phyloP scores from a whole-genome alignment of 1,140 invertebrate species.

The Littorina saxatilis region DNA sequence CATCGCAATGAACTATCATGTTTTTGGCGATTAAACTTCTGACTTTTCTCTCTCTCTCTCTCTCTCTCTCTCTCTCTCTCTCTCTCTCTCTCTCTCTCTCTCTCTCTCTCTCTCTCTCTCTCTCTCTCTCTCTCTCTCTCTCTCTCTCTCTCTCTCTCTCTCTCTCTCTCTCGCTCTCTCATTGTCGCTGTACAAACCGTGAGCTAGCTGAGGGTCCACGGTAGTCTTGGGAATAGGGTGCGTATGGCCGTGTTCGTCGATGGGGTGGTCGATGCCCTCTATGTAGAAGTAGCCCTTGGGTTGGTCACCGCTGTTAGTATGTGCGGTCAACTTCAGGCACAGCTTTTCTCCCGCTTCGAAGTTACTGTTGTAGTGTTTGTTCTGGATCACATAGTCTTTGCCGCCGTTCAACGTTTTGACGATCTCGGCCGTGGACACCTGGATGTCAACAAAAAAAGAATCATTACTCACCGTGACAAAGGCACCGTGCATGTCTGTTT shows the following conservation, averaged over 20 bases:
- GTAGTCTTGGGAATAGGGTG: neutral
- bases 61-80: conserved; percentile 37
- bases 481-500: too few species aligned
- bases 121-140: conserved; percentile 32
- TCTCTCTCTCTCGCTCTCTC: too few species aligned
- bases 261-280: neutral
- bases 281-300: conserved; percentile 11
- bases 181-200: neutral
- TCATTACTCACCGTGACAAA: too few species aligned
- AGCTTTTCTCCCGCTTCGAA: neutral
- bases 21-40: too few species aligned
- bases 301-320: neutral
- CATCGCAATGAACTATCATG: too few species aligned
- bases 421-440: neutral
- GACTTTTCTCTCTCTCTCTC: too few species aligned
- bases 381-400: neutral
- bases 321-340: conserved; percentile 20
- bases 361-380: conserved; percentile 15
- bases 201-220: neutral
- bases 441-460: too few species aligned
- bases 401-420: neutral
- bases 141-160: conserved; percentile 32
- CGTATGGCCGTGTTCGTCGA: neutral
- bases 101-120: conserved; percentile 36
- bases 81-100: conserved; percentile 35